Base-by-base conservation (phyloP, 2,797 vertebrate species). In the Merluccius polli region DNA sequence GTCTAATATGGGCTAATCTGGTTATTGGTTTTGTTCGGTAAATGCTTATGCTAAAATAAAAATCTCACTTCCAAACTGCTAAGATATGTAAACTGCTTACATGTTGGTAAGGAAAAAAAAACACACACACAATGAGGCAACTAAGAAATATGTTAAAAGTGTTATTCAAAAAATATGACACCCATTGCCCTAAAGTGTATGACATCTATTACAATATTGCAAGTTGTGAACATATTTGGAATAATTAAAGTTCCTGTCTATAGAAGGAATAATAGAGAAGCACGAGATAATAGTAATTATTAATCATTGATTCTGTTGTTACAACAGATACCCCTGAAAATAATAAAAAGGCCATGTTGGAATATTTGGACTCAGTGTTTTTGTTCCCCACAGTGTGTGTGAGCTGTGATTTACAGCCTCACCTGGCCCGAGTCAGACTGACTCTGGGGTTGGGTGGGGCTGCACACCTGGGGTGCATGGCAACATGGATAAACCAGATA, bases 11-110 rank as follows among this genome's bases (percentile, higher is more conserved):
- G 44, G 16, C 44, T 74, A 36, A 69, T 21, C 11, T 2, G 41
- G 13, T 75, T 77, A 30, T 70, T 78, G 44, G 33, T 67, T 75
- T 65, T 77, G 29, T 71, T 65, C 2, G 21, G 11, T 38, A 38
- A 8, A 38, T 38, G 36, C 36, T 38, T 38, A 35, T 38, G 36
- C 5, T 38, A 27, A 27, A 10, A 65, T 27, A 27, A 12, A n/a
- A 59, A n/a, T 7, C 21, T 59, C 2, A 21, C n/a, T 24, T 65
- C 59, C 59, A 65, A 27, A 13, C 24, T 27, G 59, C 59, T 7
- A 15, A 24, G 6, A 59, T 7, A 59, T 21, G 7, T 59, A 0
- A 59, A 59, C 52, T 59, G 3, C 16, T 59, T 9, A 48, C 44
- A 24, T 59, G 21, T 59, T 59, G 52, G 21, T 59, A n/a, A 24